Conservation (phyloP, 2,797 vertebrate genomes). For the Siniperca obscura region DNA sequence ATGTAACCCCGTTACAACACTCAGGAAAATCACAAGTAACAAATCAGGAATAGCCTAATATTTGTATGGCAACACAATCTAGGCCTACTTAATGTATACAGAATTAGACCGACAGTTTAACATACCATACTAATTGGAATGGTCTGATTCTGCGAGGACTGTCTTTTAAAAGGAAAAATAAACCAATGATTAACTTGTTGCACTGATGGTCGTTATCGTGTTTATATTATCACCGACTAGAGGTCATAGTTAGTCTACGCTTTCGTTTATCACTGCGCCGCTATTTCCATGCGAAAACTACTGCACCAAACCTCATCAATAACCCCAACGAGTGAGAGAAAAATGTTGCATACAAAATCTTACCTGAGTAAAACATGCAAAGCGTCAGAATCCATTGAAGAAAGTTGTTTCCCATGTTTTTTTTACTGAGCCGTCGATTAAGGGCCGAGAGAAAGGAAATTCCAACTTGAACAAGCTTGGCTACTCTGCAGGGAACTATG, state of each 20-base stretch:
- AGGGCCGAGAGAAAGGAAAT: conserved; percentile 74
- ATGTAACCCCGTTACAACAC: conserved; percentile 43
- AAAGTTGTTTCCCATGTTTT: conserved; percentile 79
- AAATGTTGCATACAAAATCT: conserved; percentile 34
- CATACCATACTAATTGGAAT: background rate
- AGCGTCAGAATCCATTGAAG: conserved; percentile 73
- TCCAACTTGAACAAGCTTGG: conserved; percentile 82
- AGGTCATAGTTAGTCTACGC: background rate
- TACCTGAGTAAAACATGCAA: conserved; percentile 81
- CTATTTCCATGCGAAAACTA: background rate
- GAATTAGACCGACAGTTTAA: background rate
- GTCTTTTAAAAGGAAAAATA: background rate
- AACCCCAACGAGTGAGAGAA: conserved; percentile 1
- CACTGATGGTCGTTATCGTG: background rate
- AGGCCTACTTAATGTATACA: background rate
- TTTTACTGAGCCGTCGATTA: conserved; percentile 71
- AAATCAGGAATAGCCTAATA: background rate
- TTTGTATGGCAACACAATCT: background rate
- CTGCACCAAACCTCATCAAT: conserved; percentile 8
- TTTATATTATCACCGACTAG: background rate
- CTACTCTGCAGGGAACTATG: conserved; percentile 85
- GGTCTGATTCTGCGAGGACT: too few species aligned
- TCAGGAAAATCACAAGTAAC: background rate
- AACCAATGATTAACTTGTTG: background rate
- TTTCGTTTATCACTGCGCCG: background rate